Evolutionary conservation across 2,113 vertebrate genomes (phyloP), one percentile per base, ranked within the genome.

Genomic region (Microcebus lehilahytsara): DNA sequence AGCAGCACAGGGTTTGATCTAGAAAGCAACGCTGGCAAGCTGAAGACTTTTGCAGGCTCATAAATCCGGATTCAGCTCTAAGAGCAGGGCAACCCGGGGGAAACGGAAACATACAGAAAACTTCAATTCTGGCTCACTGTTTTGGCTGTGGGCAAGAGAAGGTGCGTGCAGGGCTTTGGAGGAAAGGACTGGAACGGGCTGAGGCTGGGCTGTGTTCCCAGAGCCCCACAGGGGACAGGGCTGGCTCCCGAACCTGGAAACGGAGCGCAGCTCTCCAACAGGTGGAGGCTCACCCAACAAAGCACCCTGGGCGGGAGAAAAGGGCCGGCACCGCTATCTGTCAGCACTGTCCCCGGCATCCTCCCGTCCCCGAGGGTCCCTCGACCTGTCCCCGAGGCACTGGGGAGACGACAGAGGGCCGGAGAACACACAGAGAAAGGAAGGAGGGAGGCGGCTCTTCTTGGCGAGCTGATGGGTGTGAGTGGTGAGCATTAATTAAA

Each of bases 221-320:
- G 96, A 98, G 98, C 98, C 97, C 97, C 97, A 79, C 80, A 72
- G 98, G 97, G 25, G 12, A 86, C 91, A 88, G 95, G 0, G 71
- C 97, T 98, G 98, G 97, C 97, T 98, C 96, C 79, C 51, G 97
- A 98, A 84, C 93, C 94, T 95, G 96, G 97, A 95, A 98, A 93
- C 84, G 75, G 22, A 64, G 74, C 96, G 97, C 96, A 89, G 72
- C 81, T 94, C 97, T 98, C 97, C 98, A 98, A 51, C 98, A 98
- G 98, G 98, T 98, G 97, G 98, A 98, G 95, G 83, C 75, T 97
- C 84, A 2, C 1, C 22, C 49, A 19, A 34, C 17, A 4, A 51
- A 71, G 85, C 69, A 19, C 5, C 79, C 66, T 0, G 1, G 85
- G 94, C 77, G 89, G 32, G 91, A 53, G 51, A 9, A 66, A 91